Conservation (phyloP, 2,797 vertebrate species). For the Neosalanx taihuensis region DNA sequence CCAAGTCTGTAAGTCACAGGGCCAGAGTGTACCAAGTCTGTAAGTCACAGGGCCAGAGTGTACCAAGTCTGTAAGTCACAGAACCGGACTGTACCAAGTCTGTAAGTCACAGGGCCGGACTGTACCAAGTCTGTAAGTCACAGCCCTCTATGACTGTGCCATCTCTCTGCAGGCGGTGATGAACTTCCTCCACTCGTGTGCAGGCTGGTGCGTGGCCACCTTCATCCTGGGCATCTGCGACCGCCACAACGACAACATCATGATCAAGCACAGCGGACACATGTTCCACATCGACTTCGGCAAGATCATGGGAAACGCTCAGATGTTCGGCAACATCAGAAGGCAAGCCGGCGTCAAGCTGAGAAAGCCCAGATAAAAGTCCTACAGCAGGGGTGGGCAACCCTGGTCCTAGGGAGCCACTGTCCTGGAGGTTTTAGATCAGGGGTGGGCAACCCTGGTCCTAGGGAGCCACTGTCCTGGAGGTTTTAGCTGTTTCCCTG, state of each 20-base stretch:
- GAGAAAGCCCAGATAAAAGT: not conserved
- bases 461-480: too few species aligned
- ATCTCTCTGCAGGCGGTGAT: constrained; percentile 79
- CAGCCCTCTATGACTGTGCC: not conserved
- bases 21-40: too few species aligned
- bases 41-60: too few species aligned
- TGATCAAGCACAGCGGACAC: constrained; percentile 91
- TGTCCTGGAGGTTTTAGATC: too few species aligned
- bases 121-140: too few species aligned
- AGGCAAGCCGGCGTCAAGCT: constrained; percentile 64
- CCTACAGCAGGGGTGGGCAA: too few species aligned
- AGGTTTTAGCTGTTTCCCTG: too few species aligned
- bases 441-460: too few species aligned
- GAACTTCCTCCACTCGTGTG: constrained; percentile 94
- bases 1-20: not conserved
- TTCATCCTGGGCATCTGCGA: constrained; percentile 96
- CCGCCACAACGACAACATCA: constrained; percentile 97
- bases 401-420: too few species aligned
- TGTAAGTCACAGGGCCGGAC: too few species aligned
- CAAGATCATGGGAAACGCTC: constrained; percentile 90
- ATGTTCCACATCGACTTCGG: constrained; percentile 98
- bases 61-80: too few species aligned
- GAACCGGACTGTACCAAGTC: too few species aligned
- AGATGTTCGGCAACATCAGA: constrained; percentile 90
- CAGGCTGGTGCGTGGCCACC: constrained; percentile 92